A percentile compares a stretch with the other conserved stretches of the same genome.
phyloP scores from a whole-genome alignment of 92 coral and sea anemone genomes.

The Diadumene lineata region DNA sequence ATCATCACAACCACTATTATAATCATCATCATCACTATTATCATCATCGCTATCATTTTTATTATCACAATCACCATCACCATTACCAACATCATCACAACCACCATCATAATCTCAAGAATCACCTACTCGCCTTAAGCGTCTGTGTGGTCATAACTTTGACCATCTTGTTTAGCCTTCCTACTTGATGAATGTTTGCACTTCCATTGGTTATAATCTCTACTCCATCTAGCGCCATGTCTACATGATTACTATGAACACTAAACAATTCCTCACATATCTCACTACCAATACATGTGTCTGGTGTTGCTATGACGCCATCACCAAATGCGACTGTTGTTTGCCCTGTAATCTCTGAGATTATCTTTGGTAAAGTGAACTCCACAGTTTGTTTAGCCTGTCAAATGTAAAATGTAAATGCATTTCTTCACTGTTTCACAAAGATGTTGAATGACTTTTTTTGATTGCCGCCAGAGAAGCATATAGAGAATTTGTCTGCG shows the following conservation, averaged over 20 bases:
- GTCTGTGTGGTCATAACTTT: constrained; percentile 69
- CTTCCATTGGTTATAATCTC: constrained; percentile 91
- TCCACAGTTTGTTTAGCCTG: constrained; percentile 83
- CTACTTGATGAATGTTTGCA: constrained; percentile 82
- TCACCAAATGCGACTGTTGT: constrained; percentile 92
- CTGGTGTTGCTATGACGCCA: constrained; percentile 83
- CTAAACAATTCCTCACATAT: constrained; percentile 85
- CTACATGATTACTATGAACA: constrained; percentile 55
- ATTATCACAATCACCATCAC: too few species aligned
- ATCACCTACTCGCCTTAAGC: constrained; percentile 84
- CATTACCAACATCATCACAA: too few species aligned
- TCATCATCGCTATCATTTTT: too few species aligned
- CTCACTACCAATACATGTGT: constrained; percentile 92
- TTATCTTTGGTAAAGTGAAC: constrained; percentile 76
- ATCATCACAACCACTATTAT: too few species aligned
- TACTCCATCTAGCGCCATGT: constrained; percentile 92
- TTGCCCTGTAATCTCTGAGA: constrained; percentile 89
- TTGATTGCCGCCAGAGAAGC: too few species aligned
- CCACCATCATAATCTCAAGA: too few species aligned
- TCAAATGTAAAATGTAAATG: neutral
- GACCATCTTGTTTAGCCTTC: constrained; percentile 75
- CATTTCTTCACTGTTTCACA: too few species aligned
- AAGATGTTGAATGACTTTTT: too few species aligned
- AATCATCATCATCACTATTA: too few species aligned
- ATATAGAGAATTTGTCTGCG: too few species aligned